Percentiles rank a stretch among this genome's conserved stretches.
phyloP scores from a whole-genome alignment of 1,140 invertebrate genomes.

The Tribolium madens region DNA sequence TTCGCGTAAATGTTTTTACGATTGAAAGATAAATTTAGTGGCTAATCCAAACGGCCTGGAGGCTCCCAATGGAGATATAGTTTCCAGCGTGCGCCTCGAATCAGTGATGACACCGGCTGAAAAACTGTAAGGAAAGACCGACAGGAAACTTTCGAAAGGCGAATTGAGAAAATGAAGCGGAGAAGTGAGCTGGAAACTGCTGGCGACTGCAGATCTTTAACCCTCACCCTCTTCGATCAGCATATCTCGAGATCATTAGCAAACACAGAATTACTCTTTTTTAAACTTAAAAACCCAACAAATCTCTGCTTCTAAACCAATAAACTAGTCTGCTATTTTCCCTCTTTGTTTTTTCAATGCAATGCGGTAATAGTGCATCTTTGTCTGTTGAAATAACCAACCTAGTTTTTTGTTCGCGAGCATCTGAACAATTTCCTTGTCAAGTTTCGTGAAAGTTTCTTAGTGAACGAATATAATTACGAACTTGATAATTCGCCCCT shows the following conservation, averaged over 20 bases:
- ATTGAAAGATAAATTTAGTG: conserved; percentile 56
- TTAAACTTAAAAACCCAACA: not conserved
- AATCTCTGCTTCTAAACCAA: too few species aligned
- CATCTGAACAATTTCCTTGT: not conserved
- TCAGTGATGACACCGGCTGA: conserved; percentile 42
- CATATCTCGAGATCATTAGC: conserved; percentile 41
- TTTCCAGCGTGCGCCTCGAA: conserved; percentile 42
- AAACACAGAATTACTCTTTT: conserved; percentile 5
- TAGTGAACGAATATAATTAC: conserved; percentile 13
- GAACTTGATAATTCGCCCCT: conserved; percentile 6
- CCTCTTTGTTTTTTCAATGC: too few species aligned
- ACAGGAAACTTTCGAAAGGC: conserved; percentile 31
- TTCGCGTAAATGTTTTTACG: conserved; percentile 51
- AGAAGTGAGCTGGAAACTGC: conserved; percentile 49
- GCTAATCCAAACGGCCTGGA: conserved; percentile 52
- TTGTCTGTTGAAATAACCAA: too few species aligned
- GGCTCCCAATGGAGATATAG: conserved; percentile 50
- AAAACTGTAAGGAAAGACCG: conserved; percentile 29
- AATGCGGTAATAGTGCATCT: too few species aligned
- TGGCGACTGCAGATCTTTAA: conserved; percentile 41
- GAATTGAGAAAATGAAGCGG: conserved; percentile 22
- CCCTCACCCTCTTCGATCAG: conserved; percentile 27
- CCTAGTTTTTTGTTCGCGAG: too few species aligned
- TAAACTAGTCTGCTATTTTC: too few species aligned
- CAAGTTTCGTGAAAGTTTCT: not conserved